Conservation (phyloP, 2,797 vertebrate species). For the Aselliscus stoliczkanus region DNA sequence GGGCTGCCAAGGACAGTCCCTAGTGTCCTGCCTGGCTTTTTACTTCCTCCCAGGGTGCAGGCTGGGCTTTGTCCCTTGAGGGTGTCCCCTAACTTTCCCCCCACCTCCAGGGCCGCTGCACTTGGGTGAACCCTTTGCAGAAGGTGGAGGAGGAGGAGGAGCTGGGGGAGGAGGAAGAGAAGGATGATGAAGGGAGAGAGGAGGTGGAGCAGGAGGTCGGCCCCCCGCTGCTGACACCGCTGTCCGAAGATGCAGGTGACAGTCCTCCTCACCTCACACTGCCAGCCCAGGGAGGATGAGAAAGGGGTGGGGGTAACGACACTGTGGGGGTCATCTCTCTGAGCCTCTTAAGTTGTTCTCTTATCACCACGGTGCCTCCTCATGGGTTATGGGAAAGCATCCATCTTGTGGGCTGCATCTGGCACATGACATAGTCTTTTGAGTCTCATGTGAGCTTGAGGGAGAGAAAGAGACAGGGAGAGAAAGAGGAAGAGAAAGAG, state of each 20-base stretch:
- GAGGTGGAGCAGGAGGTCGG: constrained; percentile 88
- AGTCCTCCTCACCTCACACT: background rate
- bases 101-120: constrained; percentile 86
- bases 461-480: background rate
- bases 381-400: fast-evolving
- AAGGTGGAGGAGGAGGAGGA: constrained; percentile 83
- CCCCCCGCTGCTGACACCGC: constrained; percentile 86
- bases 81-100: background rate
- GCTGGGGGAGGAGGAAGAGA: constrained; percentile 86
- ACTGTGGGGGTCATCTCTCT: fast-evolving
- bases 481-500: too few species aligned
- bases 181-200: constrained; percentile 84
- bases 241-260: constrained; percentile 88
- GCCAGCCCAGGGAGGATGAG: fast-evolving
- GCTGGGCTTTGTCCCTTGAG: background rate
- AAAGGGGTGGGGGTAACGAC: background rate
- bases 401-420: background rate
- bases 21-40: background rate
- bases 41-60: background rate
- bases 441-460: background rate
- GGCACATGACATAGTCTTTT: fast-evolving
- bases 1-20: background rate
- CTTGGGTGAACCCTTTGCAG: constrained; percentile 86
- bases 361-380: background rate
- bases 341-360: background rate